Base-by-base conservation (phyloP, 2,113 vertebrate genomes). In the Atlantisia rogersi region DNA sequence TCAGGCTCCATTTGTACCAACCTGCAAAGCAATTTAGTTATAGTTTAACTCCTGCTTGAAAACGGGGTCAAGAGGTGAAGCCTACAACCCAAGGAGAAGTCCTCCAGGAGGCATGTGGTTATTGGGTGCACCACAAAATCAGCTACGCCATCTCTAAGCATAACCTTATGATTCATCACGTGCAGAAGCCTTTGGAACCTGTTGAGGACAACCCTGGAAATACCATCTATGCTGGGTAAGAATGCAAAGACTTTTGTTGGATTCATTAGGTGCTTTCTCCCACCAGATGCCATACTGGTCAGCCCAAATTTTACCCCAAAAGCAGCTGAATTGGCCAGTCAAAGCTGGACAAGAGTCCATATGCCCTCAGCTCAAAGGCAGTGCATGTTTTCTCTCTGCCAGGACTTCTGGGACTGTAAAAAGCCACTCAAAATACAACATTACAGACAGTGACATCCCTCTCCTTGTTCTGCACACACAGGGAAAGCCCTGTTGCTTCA, bases 11-110 rank as follows among this genome's bases (percentile, higher is more conserved):
- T 87, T 96, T 96, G 96, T 97, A 96, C 97, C 25, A 67, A 90
- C 53, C n/a, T 50, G 55, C 40, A 94, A 83, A 79, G 40, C 52
- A 73, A 81, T 97, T 83, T 92, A 79, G 97, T 97, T 96, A 97
- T 28, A 97, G 52, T 97, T 97, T 97, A 97, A 97, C 97, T 97
- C 26, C 70, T 85, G 75, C 84, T 79, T 96, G 91, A 93, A 96
- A 95, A 94, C 5, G 83, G 90, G 96, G 96, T 95, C 96, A 95
- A 94, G 74, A 96, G 94, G 95, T 94, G 91, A 97, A 94, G 70
- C 62, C 63, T 79, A 73, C 77, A 86, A 94, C 67, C 82, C 75
- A 87, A 82, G 63, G 84, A 97, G 87, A 92, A 88, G 91, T 92
- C 59, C 85, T 93, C n/a, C 37, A 91, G 73, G 75, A 88, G 68